Evolutionary conservation across 2,888 invertebrate genomes (phyloP).

Genomic region (Colletes collaris): DNA sequence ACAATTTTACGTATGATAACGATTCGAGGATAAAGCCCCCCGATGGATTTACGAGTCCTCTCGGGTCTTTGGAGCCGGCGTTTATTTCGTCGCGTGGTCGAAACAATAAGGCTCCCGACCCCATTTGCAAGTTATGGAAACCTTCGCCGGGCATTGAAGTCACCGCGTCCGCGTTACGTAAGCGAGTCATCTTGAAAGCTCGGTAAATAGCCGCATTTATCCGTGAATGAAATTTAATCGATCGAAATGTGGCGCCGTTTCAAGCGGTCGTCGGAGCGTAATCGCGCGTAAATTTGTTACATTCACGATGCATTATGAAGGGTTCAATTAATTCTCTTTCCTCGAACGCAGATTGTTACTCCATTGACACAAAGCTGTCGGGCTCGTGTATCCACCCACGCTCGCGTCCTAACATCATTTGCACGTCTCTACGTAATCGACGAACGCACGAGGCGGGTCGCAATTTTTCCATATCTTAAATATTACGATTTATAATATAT

Average conservation of each 20-base stretch:
- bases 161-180: slow-evolving; percentile 25
- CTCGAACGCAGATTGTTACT: slow-evolving; percentile 12
- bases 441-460: too few species aligned
- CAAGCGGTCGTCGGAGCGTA: slow-evolving; percentile 20
- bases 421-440: neutral
- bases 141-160: slow-evolving; percentile 8
- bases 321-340: slow-evolving; percentile 26
- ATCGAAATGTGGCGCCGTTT: slow-evolving; percentile 25
- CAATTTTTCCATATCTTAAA: too few species aligned
- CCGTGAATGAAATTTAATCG: slow-evolving; percentile 34
- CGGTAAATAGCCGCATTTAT: slow-evolving; percentile 28
- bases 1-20: too few species aligned
- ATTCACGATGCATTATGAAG: slow-evolving; percentile 32
- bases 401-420: neutral
- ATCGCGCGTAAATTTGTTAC: slow-evolving; percentile 38
- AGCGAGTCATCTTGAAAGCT: slow-evolving; percentile 17
- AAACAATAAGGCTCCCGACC: neutral
- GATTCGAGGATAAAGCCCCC: too few species aligned
- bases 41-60: too few species aligned
- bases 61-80: too few species aligned
- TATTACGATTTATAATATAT: too few species aligned
- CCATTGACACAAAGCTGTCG: slow-evolving; percentile 14
- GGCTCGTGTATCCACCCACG: neutral
- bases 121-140: slow-evolving; percentile 17
- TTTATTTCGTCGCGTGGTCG: too few species aligned